Base-by-base conservation (phyloP, 2,888 invertebrate species). In the Sussaba pulchella region DNA sequence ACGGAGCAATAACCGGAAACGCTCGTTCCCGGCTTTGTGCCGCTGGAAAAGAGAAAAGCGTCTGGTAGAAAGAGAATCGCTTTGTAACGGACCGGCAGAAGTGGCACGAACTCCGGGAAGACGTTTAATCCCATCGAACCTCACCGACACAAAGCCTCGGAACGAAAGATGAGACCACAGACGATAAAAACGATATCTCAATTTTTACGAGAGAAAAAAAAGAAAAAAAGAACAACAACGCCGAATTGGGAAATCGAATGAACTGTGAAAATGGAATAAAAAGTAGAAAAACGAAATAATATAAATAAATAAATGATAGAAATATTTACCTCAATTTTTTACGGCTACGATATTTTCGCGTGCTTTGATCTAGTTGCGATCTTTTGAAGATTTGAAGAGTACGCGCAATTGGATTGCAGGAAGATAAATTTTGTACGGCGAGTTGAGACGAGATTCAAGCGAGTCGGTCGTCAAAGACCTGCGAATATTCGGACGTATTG, bases 1-100 rank as follows among this genome's bases (percentile, higher is more conserved):
- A 83, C 78, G 74, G 76, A 70, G 75, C 82, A 83, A 83, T 83
- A 83, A 82, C 77, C 69, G 82, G 78, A 82, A 83, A 78, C 74
- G 57, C 63, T 69, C 41, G 64, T 54, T 45, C 72, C 57, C 52
- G n/a, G n/a, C n/a, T n/a, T n/a, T n/a, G n/a, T 71, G 64, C 52
- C 67, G 31, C 61, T 63, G 47, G 26, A 26, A 54, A 54, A 26
- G 39, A 39, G 69, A 63, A 73, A 45, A 52, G 59, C 39, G 75
- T 64, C 31, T 17, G 43, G 19, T 21, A 59, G 31, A 17, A 63
- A 63, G 59, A 75, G 17, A 50, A 31, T 54, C 21, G 45, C 69
- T 73, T 73, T 76, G 77, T 59, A 73, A 71, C 43, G 14, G 45
- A 47, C 57, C 24, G 43, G 67, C 14, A 64, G 54, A 66, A 50